phyloP scores from a whole-genome alignment of 2,797 vertebrate genomes.

The Pseudocheirus occidentalis region DNA sequence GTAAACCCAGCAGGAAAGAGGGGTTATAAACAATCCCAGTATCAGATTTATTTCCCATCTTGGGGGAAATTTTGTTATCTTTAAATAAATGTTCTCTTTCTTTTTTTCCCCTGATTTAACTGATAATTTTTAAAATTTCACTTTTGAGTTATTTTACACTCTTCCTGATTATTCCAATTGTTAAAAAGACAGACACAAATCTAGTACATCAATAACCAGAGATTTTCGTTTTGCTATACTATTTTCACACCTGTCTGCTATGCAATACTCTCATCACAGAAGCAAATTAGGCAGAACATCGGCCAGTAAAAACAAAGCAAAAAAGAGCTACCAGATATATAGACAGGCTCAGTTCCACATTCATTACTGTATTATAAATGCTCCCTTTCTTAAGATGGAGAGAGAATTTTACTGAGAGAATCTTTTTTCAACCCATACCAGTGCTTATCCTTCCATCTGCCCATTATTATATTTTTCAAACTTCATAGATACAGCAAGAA shows the following conservation, averaged over 20 bases:
- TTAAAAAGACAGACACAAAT: conserved; percentile 99
- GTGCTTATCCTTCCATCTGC: not conserved
- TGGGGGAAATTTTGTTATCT: conserved; percentile 6
- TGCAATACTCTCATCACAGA: conserved; percentile 98
- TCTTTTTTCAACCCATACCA: not conserved
- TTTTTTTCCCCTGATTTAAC: conserved; percentile 83
- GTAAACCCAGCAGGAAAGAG: not conserved
- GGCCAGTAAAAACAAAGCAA: conserved; percentile 98
- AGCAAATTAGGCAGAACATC: conserved; percentile 99
- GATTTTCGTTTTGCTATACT: conserved; percentile 93
- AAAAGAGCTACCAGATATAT: conserved; percentile 98
- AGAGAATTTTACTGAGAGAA: not conserved
- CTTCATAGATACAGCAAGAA: conserved; percentile 48
- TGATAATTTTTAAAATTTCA: conserved; percentile 98
- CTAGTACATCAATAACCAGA: conserved; percentile 97
- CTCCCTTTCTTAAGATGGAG: not conserved
- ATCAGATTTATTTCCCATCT: not conserved
- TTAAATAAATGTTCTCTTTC: not conserved
- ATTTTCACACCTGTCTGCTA: conserved; percentile 98
- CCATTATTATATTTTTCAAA: conserved; percentile 1
- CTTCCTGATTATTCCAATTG: conserved; percentile 96
- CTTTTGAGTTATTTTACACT: conserved; percentile 98
- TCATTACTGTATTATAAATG: conserved; percentile 93
- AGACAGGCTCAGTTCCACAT: conserved; percentile 98
- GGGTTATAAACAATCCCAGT: rapidly evolving